A percentile compares a stretch with the other conserved stretches of the same genome.
Conservation (phyloP, 2,113 vertebrate genomes). For the Arvicanthis niloticus region DNA sequence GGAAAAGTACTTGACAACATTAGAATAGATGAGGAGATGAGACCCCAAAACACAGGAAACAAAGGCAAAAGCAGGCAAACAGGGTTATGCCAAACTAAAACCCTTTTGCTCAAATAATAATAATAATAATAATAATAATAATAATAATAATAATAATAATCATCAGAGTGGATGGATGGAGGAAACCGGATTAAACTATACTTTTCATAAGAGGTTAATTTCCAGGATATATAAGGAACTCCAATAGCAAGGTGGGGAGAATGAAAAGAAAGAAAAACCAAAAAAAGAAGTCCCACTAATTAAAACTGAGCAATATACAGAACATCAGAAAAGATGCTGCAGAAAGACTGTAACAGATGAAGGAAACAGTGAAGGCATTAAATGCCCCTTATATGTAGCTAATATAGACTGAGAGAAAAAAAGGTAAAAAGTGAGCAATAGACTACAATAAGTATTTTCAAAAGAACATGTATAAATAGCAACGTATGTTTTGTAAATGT, state of each 20-base stretch:
- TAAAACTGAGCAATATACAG: background rate
- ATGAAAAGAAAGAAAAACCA: background rate
- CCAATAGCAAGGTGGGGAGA: background rate
- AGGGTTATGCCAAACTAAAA: background rate
- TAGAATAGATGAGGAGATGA: background rate
- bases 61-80: background rate
- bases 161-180: background rate
- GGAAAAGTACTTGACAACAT: background rate
- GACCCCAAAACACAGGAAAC: background rate
- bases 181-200: background rate
- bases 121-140: background rate
- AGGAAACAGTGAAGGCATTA: background rate
- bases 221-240: background rate
- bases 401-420: background rate
- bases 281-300: background rate
- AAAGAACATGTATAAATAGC: background rate
- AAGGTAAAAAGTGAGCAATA: background rate
- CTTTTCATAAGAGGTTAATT: background rate
- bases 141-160: too few species aligned
- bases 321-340: background rate
- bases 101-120: background rate
- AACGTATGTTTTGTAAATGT: background rate
- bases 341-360: background rate
- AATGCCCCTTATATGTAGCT: background rate
- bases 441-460: background rate